A percentile compares a stretch with the other conserved stretches of the same genome.
These are phyloP conservation scores for Cylas formicarius DNA, from an alignment of 1,140 invertebrate species.

Conservation along the genomic window DNA sequence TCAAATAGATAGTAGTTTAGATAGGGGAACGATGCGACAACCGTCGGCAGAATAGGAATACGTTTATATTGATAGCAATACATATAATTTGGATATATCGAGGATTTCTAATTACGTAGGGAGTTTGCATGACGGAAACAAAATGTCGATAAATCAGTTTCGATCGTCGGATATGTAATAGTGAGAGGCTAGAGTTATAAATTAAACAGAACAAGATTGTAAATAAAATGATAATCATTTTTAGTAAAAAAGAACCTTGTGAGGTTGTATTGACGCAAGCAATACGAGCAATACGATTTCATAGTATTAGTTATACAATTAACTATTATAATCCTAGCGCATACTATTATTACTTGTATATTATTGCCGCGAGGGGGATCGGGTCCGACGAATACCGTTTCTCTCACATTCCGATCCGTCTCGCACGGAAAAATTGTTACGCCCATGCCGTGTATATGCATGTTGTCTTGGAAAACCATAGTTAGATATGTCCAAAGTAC, in stretches of 20 bases:
- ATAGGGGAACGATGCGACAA: conserved; percentile 21
- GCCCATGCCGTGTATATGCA: conserved; percentile 39
- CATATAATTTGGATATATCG: conserved; percentile 16
- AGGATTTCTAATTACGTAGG: conserved; percentile 21
- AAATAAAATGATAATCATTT: conserved; percentile 38
- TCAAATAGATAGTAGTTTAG: conserved; percentile 45
- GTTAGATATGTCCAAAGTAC: conserved; percentile 38
- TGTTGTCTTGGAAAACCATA: conserved; percentile 32
- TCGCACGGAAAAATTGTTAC: conserved; percentile 35
- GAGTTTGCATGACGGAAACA: conserved; percentile 23
- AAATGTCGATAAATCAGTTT: conserved; percentile 9
- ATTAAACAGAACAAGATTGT: conserved; percentile 30
- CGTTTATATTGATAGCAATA: conserved; percentile 25
- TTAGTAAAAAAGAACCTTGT: conserved; percentile 16
- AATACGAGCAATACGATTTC: conserved; percentile 37
- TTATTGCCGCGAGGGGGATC: conserved; percentile 3
- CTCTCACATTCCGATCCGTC: conserved; percentile 12
- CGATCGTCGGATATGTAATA: conserved; percentile 27
- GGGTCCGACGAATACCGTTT: neutral
- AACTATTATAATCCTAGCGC: conserved; percentile 34
- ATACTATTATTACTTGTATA: conserved; percentile 23
- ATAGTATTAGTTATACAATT: conserved; percentile 29
- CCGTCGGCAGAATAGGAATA: conserved; percentile 9
- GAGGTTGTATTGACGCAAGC: conserved; percentile 35
- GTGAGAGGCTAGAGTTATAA: conserved; percentile 31